Conservation (phyloP, 2,797 vertebrate species). For the Miichthys miiuy region DNA sequence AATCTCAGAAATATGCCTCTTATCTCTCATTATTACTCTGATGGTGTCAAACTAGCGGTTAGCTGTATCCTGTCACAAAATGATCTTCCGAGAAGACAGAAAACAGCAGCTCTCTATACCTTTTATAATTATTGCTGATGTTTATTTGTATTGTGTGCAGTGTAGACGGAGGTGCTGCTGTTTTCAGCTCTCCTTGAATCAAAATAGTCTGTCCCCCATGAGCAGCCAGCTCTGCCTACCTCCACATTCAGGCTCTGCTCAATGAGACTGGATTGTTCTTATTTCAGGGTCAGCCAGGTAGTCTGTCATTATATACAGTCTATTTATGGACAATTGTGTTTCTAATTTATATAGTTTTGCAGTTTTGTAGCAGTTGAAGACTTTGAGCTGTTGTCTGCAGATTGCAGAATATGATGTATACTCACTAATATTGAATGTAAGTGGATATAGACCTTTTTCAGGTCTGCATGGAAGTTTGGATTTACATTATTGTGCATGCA, state of each 20-base stretch:
- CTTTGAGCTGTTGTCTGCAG: neutral
- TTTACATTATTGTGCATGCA: neutral
- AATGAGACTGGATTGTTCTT: constrained; percentile 13
- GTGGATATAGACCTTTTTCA: constrained; percentile 1
- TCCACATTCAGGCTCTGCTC: constrained; percentile 3
- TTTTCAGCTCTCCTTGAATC: constrained; percentile 15
- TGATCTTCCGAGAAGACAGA: constrained; percentile 7
- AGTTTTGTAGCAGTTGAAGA: neutral
- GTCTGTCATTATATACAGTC: neutral
- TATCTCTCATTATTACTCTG: neutral
- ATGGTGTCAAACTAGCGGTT: neutral
- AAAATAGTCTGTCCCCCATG: constrained; percentile 16
- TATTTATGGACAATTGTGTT: constrained; percentile 6
- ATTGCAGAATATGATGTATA: neutral
- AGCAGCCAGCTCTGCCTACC: neutral
- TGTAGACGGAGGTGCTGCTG: constrained; percentile 7
- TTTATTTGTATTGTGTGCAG: constrained; percentile 24
- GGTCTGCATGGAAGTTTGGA: neutral
- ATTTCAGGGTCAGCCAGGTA: constrained; percentile 13
- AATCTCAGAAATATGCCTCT: constrained; percentile 10
- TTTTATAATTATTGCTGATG: constrained; percentile 4
- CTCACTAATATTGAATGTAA: neutral
- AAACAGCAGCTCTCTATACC: constrained; percentile 8
- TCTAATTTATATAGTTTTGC: constrained; percentile 9
- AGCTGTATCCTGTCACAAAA: neutral